Percentiles rank a stretch among this genome's conserved stretches.
These are phyloP conservation scores for Aradus depressus DNA, from an alignment of 2,888 invertebrate species.

Conservation along the genomic window DNA sequence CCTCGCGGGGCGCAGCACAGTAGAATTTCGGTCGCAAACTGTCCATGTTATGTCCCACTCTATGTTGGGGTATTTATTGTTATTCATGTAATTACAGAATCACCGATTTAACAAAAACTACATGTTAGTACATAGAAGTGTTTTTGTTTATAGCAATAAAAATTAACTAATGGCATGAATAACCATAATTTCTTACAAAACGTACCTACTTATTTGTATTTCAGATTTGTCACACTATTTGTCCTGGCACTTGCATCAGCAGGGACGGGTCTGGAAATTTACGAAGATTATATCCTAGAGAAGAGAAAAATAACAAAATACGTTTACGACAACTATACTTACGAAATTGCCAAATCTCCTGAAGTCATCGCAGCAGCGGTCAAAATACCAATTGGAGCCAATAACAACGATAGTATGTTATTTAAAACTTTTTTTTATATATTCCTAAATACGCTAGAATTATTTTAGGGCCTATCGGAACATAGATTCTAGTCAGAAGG, in stretches of 20 bases:
- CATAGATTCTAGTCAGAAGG: no score
- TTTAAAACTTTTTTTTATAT: background rate
- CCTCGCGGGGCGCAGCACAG: no score
- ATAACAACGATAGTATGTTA: constrained; percentile 26
- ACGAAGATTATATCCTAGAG: constrained; percentile 25
- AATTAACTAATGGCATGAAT: no score
- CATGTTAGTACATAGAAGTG: no score
- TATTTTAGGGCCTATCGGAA: no score
- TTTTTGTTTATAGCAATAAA: no score
- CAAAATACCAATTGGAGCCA: constrained; percentile 21
- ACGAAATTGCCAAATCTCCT: constrained; percentile 30
- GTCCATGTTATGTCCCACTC: no score
- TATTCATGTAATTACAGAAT: no score
- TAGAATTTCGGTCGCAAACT: no score
- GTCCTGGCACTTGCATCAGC: constrained; percentile 26
- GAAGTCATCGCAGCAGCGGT: constrained; percentile 20
- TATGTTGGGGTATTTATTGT: no score
- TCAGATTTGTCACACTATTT: constrained; percentile 27
- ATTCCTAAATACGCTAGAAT: background rate
- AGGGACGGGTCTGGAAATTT: constrained; percentile 31
- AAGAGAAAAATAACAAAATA: constrained; percentile 28
- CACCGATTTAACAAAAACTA: no score
- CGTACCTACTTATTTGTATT: constrained; percentile 17
- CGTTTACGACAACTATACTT: constrained; percentile 32
- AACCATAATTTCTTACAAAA: no score